These are phyloP conservation scores for Masnerella sp. DNA, from an alignment of 2,888 invertebrate genomes.

Conservation along the genomic window DNA sequence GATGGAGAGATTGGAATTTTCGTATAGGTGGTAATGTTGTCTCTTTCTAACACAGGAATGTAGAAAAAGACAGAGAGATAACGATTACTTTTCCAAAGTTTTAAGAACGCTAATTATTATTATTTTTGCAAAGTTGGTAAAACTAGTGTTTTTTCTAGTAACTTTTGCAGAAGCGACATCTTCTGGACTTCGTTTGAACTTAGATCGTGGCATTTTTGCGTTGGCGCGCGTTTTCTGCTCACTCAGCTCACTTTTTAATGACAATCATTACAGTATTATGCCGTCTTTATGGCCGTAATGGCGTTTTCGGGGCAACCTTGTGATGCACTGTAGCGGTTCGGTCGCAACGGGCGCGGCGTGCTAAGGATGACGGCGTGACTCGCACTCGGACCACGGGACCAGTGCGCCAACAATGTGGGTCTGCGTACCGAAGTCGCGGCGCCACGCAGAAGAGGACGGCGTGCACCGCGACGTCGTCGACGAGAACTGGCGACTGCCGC, in stretches of 20 bases:
- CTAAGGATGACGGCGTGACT: constrained; percentile 14
- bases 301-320: constrained; percentile 42
- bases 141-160: no score
- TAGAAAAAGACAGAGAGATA: no score
- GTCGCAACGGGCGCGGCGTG: constrained; percentile 7
- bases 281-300: constrained; percentile 50
- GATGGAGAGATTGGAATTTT: no score
- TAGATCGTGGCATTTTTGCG: constrained; percentile 1
- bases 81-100: no score
- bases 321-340: constrained; percentile 16
- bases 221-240: constrained; percentile 22
- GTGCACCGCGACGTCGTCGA: constrained; percentile 64
- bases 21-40: no score
- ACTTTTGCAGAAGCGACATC: no score
- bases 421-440: constrained; percentile 54
- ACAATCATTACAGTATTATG: constrained; percentile 44
- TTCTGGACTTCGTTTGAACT: no score
- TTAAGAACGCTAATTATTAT: no score
- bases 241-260: constrained; percentile 25
- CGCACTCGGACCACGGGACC: constrained; percentile 3
- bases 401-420: constrained; percentile 55
- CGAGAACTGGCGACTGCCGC: constrained; percentile 84
- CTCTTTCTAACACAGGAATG: no score
- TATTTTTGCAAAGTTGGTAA: no score
- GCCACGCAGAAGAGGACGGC: constrained; percentile 46